phyloP scores from a whole-genome alignment of 2,797 vertebrate species.

The Coregonus sp. region DNA sequence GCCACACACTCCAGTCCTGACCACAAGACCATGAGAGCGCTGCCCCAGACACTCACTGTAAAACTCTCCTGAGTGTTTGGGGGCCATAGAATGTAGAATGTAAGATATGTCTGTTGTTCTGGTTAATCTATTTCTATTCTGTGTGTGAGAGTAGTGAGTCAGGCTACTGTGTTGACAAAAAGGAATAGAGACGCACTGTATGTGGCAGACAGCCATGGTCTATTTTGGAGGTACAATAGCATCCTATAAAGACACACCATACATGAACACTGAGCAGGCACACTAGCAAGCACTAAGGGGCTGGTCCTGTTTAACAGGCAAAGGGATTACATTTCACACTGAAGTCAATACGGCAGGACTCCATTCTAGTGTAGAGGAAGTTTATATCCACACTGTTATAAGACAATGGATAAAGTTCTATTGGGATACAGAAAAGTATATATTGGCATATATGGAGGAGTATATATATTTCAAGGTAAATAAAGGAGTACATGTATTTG shows the following conservation, averaged over 20 bases:
- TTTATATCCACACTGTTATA: too few species aligned
- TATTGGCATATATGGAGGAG: too few species aligned
- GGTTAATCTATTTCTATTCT: background rate
- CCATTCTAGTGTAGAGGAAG: background rate
- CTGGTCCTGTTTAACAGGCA: constrained; percentile 52
- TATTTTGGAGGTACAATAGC: constrained; percentile 41
- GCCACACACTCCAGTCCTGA: constrained; percentile 36
- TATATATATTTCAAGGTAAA: too few species aligned
- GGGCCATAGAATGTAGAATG: background rate
- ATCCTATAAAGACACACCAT: constrained; percentile 45
- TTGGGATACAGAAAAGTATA: too few species aligned
- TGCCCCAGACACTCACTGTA: constrained; percentile 2
- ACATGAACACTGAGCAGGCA: constrained; percentile 15
- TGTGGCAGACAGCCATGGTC: constrained; percentile 38
- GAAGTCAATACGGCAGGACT: constrained; percentile 23
- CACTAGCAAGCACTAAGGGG: background rate
- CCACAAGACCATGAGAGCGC: background rate
- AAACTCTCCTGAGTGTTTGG: background rate
- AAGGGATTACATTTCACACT: constrained; percentile 58
- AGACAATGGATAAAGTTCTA: too few species aligned
- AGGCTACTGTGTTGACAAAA: background rate
- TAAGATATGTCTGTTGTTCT: background rate
- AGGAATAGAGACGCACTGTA: constrained; percentile 11
- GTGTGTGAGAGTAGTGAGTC: background rate
- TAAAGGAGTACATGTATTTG: too few species aligned